These are phyloP conservation scores for Camponotus fellah DNA, from an alignment of 2,888 invertebrate genomes.

Conservation along the genomic window DNA sequence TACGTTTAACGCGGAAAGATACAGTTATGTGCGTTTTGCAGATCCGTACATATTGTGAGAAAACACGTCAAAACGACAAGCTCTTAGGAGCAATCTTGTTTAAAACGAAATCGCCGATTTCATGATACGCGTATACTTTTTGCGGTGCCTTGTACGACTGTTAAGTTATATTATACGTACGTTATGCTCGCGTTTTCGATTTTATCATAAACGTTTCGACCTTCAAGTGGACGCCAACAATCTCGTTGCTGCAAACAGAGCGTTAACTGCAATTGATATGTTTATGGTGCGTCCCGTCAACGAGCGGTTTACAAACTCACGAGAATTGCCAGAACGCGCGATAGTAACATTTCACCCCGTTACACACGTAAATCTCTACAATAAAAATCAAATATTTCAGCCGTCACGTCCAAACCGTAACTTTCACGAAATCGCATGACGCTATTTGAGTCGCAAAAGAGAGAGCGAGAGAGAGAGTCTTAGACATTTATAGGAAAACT, in stretches of 20 bases:
- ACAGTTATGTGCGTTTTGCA: background rate
- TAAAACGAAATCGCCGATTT: background rate
- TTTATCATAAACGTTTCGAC: background rate
- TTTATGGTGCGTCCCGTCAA: constrained; percentile 28
- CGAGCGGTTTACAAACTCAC: constrained; percentile 39
- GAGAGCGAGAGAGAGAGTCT: constrained; percentile 1
- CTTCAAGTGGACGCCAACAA: background rate
- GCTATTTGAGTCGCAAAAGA: background rate
- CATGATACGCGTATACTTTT: background rate
- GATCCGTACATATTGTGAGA: constrained; percentile 17
- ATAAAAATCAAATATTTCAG: constrained; percentile 51
- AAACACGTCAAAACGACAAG: background rate
- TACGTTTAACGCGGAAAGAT: background rate
- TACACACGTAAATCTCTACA: constrained; percentile 41
- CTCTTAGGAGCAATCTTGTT: background rate
- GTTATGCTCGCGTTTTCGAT: background rate
- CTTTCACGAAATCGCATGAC: constrained; percentile 8
- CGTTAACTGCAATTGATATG: constrained; percentile 27
- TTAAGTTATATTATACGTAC: background rate
- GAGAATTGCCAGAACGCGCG: constrained; percentile 17
- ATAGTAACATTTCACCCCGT: constrained; percentile 19
- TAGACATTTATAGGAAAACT: background rate
- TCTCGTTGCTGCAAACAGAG: constrained; percentile 11
- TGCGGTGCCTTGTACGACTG: background rate
- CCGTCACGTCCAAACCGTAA: constrained; percentile 38